Evolutionary conservation across 2,888 invertebrate genomes (phyloP).

Genomic region (Myopa testacea): DNA sequence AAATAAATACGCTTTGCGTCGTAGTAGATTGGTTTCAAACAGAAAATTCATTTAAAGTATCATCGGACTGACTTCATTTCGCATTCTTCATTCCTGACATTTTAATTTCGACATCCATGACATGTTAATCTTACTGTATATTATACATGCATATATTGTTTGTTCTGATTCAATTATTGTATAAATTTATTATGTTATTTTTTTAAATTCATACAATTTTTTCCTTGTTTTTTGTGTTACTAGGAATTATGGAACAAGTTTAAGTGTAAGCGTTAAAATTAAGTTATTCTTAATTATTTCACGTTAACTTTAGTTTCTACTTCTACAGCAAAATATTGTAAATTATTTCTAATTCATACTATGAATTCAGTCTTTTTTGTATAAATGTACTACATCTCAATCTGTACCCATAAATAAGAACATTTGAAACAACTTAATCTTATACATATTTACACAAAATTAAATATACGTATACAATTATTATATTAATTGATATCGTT

Average conservation of each 20-base stretch:
- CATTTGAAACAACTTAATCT: not conserved
- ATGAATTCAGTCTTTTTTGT: constrained; percentile 16
- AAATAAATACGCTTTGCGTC: too few species aligned
- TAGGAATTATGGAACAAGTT: constrained; percentile 26
- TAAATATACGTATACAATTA: too few species aligned
- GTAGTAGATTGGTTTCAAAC: too few species aligned
- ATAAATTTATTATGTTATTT: not conserved
- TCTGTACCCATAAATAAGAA: not conserved
- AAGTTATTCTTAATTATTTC: constrained; percentile 1
- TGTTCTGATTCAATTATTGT: not conserved
- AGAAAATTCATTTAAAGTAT: too few species aligned
- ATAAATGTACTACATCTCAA: not conserved
- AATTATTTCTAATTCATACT: constrained; percentile 13
- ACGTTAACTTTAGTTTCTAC: constrained; percentile 12
- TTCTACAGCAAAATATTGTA: not conserved
- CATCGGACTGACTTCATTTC: not conserved
- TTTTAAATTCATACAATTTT: not conserved
- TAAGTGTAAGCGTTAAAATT: constrained; percentile 23
- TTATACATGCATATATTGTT: not conserved
- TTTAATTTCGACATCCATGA: too few species aligned
- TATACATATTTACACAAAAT: too few species aligned
- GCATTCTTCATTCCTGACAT: not conserved
- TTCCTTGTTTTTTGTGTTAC: constrained; percentile 14
- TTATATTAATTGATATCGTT: too few species aligned
- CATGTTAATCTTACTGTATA: too few species aligned